These are phyloP conservation scores for Sebastiscus albofasciatus DNA, from an alignment of 2,797 vertebrate species.

Conservation along the genomic window DNA sequence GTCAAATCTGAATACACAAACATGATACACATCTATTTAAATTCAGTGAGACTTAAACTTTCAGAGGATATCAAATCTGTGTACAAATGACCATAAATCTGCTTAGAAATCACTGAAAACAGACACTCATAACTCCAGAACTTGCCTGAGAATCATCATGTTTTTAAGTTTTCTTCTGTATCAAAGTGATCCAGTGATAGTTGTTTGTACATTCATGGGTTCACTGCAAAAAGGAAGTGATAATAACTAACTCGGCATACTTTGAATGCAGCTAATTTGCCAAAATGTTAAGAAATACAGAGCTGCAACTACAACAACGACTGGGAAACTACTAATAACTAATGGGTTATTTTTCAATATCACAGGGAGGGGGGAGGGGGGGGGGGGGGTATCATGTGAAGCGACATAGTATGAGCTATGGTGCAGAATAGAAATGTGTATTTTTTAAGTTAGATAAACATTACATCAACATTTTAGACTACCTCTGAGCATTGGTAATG, in stretches of 20 bases:
- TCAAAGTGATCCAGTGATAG: background rate
- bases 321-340: too few relatives aligned
- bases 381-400: too few relatives aligned
- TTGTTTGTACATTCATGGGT: background rate
- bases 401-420: too few relatives aligned
- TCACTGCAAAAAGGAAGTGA: background rate
- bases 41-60: background rate
- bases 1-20: background rate
- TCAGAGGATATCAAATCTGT: background rate
- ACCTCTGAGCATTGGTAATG: too few relatives aligned
- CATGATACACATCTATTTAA: background rate
- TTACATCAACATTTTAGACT: too few relatives aligned
- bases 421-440: too few relatives aligned
- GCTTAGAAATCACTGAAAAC: background rate
- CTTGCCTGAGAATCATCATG: background rate
- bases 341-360: too few relatives aligned
- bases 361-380: too few relatives aligned
- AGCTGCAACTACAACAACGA: too few relatives aligned
- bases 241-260: background rate
- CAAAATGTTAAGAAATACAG: too few relatives aligned
- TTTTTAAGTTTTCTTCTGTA: background rate
- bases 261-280: background rate
- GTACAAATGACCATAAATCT: background rate
- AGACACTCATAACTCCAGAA: background rate
- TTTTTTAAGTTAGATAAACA: too few relatives aligned